Base-by-base conservation (phyloP, 2,888 invertebrate genomes). In the Stratiomys singularior region DNA sequence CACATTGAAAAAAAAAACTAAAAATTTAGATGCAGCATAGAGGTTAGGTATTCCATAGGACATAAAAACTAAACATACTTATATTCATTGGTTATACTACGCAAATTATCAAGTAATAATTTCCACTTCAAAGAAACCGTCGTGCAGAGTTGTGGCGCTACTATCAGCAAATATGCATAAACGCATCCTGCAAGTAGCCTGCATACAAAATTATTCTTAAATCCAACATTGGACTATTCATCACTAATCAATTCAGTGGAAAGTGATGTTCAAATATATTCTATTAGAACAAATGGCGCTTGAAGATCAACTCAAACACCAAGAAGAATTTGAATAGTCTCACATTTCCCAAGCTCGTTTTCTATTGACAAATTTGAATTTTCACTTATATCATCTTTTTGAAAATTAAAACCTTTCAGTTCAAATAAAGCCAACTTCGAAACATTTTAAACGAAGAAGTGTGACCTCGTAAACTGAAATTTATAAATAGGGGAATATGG, bases 321-420 rank as follows among this genome's bases (percentile, higher is more conserved):
- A 4, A 46, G 3, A 37, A 9, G 72, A 72, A 72, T 72, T 72
- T 74, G 37, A 30, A 74, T 74, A 74, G 52, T 72, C 28, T 58
- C 37, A 13, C 15, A 21, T 44, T 21, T 74, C 58, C 74, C 44
- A 74, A 74, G 37, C 37, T 4, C 30, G 60, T 74, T 74, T 74
- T 74, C 74, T 74, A 74, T 74, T 74, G 58, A 74, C 74, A 30
- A 74, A 74, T 74, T 58, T 58, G 37, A 74, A 74, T 74, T 74
- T 74, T 74, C 74, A 58, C 74, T 74, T 74, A 74, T 58, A 58
- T 21, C 69, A 69, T 69, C 69, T 9, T n/a, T 46, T 69, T 13
- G 21, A 9, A 66, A 66, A 18, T 23, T 66, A 25, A 69, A 25
- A 69, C 30, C 69, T 69, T 67, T 44, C 46, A 69, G 30, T 30